Conservation (phyloP, 53 echinoderm and acorn worm genomes). For the Holothuria leucospilota region DNA sequence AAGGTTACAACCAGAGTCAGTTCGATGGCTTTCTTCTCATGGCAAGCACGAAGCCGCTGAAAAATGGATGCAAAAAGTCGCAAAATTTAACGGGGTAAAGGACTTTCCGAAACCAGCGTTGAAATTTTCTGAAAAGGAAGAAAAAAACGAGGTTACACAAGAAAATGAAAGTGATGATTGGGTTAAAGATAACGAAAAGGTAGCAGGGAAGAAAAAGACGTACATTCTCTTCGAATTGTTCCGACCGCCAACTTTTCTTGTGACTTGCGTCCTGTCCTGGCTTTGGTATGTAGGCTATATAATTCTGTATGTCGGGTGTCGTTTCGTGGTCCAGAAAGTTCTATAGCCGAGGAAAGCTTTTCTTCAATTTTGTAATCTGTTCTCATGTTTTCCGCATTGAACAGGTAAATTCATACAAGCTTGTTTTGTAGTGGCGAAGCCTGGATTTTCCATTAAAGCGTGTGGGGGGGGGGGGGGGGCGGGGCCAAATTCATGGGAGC, state of each 20-base stretch:
- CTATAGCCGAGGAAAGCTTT: not conserved
- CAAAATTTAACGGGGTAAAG: constrained; percentile 69
- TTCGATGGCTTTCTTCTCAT: constrained; percentile 73
- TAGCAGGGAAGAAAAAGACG: not conserved
- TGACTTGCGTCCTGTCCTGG: constrained; percentile 24
- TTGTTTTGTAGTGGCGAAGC: no score
- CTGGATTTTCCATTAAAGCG: no score
- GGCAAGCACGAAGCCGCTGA: constrained; percentile 75
- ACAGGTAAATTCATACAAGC: no score
- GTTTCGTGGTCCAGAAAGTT: not conserved
- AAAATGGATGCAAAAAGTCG: constrained; percentile 67
- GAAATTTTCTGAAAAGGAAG: not conserved
- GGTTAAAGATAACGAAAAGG: not conserved
- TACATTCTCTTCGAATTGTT: not conserved
- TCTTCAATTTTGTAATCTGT: no score
- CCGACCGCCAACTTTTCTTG: constrained; percentile 5
- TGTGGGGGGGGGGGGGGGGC: no score
- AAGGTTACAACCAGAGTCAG: constrained; percentile 82
- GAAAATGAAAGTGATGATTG: no score
- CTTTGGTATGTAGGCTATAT: not conserved
- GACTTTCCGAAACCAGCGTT: constrained; percentile 26
- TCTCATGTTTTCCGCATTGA: no score
- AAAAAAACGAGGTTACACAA: not conserved
- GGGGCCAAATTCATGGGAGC: no score
- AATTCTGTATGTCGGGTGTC: no score